Conservation (phyloP, 2,113 vertebrate genomes). For the Tor tambroides region DNA sequence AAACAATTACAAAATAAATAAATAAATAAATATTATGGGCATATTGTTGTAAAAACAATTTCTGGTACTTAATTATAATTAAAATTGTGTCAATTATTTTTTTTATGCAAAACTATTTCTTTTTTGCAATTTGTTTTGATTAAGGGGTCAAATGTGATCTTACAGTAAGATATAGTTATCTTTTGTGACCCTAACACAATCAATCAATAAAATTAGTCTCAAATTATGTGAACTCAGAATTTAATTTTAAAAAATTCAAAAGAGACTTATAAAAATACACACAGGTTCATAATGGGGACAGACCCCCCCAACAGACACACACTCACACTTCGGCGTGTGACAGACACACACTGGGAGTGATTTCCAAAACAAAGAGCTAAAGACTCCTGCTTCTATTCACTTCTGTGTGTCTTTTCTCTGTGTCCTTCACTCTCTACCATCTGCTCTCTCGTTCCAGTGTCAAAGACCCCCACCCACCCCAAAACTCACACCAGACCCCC, state of each 20-base stretch:
- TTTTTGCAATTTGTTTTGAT: no score
- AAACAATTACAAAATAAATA: no score
- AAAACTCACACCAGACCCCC: conserved; percentile 14
- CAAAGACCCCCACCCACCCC: conserved; percentile 43
- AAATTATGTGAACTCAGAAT: background rate
- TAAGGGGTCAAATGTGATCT: background rate
- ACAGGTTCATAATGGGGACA: background rate
- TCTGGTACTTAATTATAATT: no score
- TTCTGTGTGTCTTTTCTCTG: conserved; percentile 14
- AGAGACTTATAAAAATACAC: no score
- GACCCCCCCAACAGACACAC: background rate
- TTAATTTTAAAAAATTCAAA: no score
- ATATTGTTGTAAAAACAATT: no score
- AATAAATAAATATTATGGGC: no score
- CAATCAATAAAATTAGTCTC: background rate
- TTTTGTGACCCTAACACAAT: background rate
- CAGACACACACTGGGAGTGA: conserved; percentile 49
- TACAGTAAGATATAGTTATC: no score
- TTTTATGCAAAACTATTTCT: no score
- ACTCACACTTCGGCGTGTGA: conserved; percentile 35
- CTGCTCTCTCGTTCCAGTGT: conserved; percentile 60
- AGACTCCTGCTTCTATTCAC: conserved; percentile 59
- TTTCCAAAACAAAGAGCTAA: conserved; percentile 62
- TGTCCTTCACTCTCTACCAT: conserved; percentile 61
- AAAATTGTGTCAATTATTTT: no score